Conservation (phyloP, 2,888 invertebrate genomes). For the Tachina fera region DNA sequence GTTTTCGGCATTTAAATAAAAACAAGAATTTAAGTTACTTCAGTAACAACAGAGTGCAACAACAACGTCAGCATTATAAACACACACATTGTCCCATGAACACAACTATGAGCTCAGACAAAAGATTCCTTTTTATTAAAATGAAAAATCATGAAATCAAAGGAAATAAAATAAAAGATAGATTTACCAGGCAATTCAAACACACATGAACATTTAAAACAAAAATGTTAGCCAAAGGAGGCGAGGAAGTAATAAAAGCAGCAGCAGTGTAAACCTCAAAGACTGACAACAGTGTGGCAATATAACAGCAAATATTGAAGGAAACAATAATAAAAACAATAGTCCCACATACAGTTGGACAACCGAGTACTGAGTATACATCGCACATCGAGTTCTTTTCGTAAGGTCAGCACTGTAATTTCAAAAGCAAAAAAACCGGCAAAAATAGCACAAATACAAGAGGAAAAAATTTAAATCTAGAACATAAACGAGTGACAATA, state of each 20-base stretch:
- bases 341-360: neutral
- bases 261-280: conserved; percentile 36
- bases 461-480: conserved; percentile 44
- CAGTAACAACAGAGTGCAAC: too few relatives aligned
- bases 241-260: conserved; percentile 18
- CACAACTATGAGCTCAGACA: too few relatives aligned
- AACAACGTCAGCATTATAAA: too few relatives aligned
- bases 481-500: conserved; percentile 70
- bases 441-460: conserved; percentile 8
- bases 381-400: neutral
- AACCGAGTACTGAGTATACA: neutral
- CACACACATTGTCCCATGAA: too few relatives aligned
- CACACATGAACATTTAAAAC: neutral
- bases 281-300: neutral
- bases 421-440: neutral
- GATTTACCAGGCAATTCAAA: conserved; percentile 21
- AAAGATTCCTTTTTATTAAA: conserved; percentile 10
- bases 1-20: too few relatives aligned
- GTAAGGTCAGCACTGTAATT: conserved; percentile 14
- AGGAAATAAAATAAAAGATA: conserved; percentile 61
- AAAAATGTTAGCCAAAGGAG: too few relatives aligned
- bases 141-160: conserved; percentile 63
- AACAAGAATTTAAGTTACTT: too few relatives aligned
- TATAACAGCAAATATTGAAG: conserved; percentile 20
- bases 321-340: conserved; percentile 11